Evolutionary conservation across 2,797 vertebrate species (phyloP).

Genomic region (Loriculus beryllinus): DNA sequence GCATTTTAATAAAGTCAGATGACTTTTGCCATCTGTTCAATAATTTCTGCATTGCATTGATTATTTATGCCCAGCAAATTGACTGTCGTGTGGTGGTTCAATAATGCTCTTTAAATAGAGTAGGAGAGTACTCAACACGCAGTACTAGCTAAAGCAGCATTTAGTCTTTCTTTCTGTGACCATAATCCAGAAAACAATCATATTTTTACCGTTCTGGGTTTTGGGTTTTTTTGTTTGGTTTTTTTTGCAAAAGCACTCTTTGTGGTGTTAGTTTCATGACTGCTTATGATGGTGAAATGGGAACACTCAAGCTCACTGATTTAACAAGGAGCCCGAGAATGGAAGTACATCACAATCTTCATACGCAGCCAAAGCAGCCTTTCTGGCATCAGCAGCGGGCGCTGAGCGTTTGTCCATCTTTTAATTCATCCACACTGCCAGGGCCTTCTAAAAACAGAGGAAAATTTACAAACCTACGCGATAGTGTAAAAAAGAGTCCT

Average conservation of each 20-base stretch:
- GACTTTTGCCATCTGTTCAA: slow-evolving; percentile 59
- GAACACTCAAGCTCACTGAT: not conserved
- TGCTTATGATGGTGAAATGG: not conserved
- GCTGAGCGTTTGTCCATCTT: slow-evolving; percentile 30
- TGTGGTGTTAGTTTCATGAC: not conserved
- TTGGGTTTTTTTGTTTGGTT: not conserved
- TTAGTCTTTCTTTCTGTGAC: not conserved
- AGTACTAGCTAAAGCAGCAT: slow-evolving; percentile 10
- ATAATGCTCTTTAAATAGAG: slow-evolving; percentile 78
- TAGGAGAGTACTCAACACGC: slow-evolving; percentile 16
- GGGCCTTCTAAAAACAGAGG: slow-evolving; percentile 77
- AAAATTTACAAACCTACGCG: slow-evolving; percentile 84
- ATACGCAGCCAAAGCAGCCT: slow-evolving; percentile 60
- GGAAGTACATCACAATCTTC: slow-evolving; percentile 36
- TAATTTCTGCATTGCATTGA: slow-evolving; percentile 81
- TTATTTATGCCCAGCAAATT: slow-evolving; percentile 83
- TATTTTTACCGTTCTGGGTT: not conserved
- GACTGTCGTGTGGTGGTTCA: slow-evolving; percentile 75
- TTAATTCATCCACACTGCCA: slow-evolving; percentile 76
- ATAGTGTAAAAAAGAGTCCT: slow-evolving; percentile 89
- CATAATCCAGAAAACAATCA: not conserved
- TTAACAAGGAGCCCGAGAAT: not conserved
- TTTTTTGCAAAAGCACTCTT: fast-evolving
- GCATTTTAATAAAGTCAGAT: not conserved
- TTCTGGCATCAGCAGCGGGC: not conserved